These are phyloP conservation scores for Notospermus geniculatus DNA, from an alignment of 1,140 invertebrate genomes.

Conservation along the genomic window DNA sequence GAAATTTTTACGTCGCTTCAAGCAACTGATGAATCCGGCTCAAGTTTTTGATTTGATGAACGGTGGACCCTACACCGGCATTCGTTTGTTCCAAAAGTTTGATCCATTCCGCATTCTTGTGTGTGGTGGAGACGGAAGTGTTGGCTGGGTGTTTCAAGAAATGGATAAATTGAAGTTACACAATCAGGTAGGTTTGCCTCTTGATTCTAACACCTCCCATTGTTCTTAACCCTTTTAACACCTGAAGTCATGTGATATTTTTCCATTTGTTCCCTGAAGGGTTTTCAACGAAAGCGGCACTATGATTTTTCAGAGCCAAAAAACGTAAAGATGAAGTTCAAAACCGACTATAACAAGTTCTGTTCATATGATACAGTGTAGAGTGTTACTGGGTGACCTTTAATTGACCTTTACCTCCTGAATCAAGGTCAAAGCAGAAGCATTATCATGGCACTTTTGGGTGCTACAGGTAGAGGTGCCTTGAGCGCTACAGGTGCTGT, in stretches of 20 bases:
- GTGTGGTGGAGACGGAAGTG: slow-evolving; percentile 94
- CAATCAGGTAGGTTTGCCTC: slow-evolving; percentile 38
- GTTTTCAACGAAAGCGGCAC: too few species aligned
- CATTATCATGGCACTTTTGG: too few species aligned
- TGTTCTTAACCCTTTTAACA: background rate
- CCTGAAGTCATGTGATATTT: background rate
- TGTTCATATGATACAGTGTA: too few species aligned
- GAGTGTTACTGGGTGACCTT: too few species aligned
- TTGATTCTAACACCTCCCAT: background rate
- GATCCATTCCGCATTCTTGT: slow-evolving; percentile 90
- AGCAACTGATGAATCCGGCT: slow-evolving; percentile 92
- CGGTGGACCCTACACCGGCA: slow-evolving; percentile 78
- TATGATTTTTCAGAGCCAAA: too few species aligned
- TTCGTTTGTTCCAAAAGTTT: slow-evolving; percentile 92
- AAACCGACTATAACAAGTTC: too few species aligned
- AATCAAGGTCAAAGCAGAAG: too few species aligned
- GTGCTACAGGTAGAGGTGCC: too few species aligned
- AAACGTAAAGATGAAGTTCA: too few species aligned
- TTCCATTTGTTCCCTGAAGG: background rate
- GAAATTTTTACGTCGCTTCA: slow-evolving; percentile 93
- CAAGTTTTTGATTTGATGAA: slow-evolving; percentile 96
- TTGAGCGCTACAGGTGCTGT: too few species aligned
- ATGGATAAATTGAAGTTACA: slow-evolving; percentile 74
- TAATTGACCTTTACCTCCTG: too few species aligned
- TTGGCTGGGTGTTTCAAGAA: slow-evolving; percentile 93